phyloP scores from a whole-genome alignment of 2,888 invertebrate genomes.

The Caenorhabditis sulstoni region DNA sequence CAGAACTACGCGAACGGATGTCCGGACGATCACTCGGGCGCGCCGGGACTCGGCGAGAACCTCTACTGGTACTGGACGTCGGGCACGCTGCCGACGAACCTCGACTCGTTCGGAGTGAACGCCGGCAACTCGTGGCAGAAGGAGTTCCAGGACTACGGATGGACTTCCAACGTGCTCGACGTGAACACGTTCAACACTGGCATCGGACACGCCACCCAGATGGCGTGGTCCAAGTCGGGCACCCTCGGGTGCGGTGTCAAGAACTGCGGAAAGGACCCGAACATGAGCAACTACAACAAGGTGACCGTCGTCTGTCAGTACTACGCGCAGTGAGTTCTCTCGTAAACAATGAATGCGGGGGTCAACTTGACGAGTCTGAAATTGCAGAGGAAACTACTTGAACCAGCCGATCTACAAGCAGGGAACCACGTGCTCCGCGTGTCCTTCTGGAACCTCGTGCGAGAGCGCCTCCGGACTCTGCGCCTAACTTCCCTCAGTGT shows the following conservation, averaged over 20 bases:
- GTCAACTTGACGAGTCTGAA: constrained; percentile 1
- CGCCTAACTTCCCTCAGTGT: constrained; percentile 2
- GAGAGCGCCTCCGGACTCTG: constrained; percentile 29
- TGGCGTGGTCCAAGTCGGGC: constrained; percentile 43
- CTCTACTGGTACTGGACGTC: constrained; percentile 47
- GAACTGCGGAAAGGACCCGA: constrained; percentile 18
- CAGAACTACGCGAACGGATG: constrained; percentile 47
- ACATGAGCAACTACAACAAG: constrained; percentile 20
- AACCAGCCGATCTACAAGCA: constrained; percentile 25
- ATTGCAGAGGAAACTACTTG: constrained; percentile 33
- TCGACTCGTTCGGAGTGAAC: constrained; percentile 23
- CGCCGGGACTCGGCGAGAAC: constrained; percentile 42
- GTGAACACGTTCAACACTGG: constrained; percentile 38
- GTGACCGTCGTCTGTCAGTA: constrained; percentile 29
- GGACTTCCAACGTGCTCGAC: constrained; percentile 37
- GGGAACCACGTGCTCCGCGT: constrained; percentile 35
- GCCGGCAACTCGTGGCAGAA: constrained; percentile 37
- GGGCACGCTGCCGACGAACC: constrained; percentile 9
- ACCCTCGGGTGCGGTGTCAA: constrained; percentile 50
- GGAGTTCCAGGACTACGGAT: constrained; percentile 53
- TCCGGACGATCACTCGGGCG: constrained; percentile 34
- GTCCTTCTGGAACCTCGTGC: constrained; percentile 28
- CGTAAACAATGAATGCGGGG: too few relatives aligned
- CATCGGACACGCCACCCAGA: constrained; percentile 56
- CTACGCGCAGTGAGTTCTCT: not conserved